These are phyloP conservation scores for Acanthisitta chloris DNA, from an alignment of 2,113 vertebrate species.

Conservation along the genomic window DNA sequence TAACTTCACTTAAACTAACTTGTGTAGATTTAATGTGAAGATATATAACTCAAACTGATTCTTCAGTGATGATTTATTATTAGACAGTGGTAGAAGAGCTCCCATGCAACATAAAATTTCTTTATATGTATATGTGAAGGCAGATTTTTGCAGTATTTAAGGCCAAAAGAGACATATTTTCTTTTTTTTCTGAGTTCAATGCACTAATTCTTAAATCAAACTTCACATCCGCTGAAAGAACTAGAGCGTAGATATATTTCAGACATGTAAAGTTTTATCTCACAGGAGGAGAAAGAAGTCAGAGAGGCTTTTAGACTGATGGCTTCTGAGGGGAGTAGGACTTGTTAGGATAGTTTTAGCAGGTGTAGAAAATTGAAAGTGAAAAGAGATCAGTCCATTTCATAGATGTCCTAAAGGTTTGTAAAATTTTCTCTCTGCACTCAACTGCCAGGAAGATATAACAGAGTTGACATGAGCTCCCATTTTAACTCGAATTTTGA, in stretches of 20 bases:
- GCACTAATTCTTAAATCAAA: not conserved
- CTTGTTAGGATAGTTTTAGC: not conserved
- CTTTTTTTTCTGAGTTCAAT: not conserved
- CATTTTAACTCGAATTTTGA: not conserved
- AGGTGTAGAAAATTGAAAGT: not conserved
- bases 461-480: not conserved
- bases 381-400: not conserved
- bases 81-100: not conserved
- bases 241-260: not conserved
- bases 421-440: not conserved
- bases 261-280: not conserved
- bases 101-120: not conserved
- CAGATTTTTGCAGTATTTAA: not conserved
- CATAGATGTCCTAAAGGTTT: not conserved
- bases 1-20: not conserved
- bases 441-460: not conserved
- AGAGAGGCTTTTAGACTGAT: not conserved
- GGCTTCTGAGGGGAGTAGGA: not conserved
- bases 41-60: not conserved
- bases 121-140: not conserved
- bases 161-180: not conserved
- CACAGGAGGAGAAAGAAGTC: not conserved
- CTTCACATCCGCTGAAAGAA: not conserved
- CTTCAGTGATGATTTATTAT: not conserved
- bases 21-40: not conserved